A percentile compares a stretch with the other conserved stretches of the same genome.
Evolutionary conservation across 2,113 vertebrate species (phyloP).

Genomic region (Scolopax mira): DNA sequence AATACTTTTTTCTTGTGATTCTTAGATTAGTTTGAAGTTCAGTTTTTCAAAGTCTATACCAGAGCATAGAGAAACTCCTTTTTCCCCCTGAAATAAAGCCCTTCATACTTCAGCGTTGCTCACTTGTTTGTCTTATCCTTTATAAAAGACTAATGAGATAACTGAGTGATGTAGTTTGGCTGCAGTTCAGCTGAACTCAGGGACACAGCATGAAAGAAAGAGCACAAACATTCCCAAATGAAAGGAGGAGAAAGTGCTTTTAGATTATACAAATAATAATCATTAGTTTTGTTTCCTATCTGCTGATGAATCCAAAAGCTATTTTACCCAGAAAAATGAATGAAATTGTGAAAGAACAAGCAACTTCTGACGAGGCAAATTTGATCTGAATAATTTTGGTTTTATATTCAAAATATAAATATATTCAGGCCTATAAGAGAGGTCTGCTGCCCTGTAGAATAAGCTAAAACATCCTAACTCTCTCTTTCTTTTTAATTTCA

Average conservation of each 20-base stretch:
- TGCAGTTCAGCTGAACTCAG: slow-evolving; percentile 26
- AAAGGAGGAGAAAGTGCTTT: slow-evolving; percentile 31
- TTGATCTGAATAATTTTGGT: background rate
- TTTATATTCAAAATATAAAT: background rate
- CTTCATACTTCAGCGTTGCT: background rate
- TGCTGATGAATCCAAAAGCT: background rate
- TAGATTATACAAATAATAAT: slow-evolving; percentile 23
- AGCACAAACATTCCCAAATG: slow-evolving; percentile 1
- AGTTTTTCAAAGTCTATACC: background rate
- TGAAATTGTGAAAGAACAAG: background rate
- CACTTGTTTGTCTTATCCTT: slow-evolving; percentile 24
- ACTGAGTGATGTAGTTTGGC: slow-evolving; percentile 36
- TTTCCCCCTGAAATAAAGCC: background rate
- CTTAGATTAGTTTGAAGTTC: background rate
- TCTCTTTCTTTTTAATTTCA: background rate
- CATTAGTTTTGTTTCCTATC: background rate
- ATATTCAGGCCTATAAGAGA: background rate
- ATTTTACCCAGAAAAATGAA: background rate
- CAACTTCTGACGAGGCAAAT: background rate
- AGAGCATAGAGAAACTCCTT: background rate
- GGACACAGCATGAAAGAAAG: background rate
- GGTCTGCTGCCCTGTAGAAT: background rate
- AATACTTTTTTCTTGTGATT: background rate
- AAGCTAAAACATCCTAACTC: background rate
- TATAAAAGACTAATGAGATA: slow-evolving; percentile 19